Evolutionary conservation across 2,888 invertebrate species (phyloP).

Genomic region (Schizotus pectinicornis): DNA sequence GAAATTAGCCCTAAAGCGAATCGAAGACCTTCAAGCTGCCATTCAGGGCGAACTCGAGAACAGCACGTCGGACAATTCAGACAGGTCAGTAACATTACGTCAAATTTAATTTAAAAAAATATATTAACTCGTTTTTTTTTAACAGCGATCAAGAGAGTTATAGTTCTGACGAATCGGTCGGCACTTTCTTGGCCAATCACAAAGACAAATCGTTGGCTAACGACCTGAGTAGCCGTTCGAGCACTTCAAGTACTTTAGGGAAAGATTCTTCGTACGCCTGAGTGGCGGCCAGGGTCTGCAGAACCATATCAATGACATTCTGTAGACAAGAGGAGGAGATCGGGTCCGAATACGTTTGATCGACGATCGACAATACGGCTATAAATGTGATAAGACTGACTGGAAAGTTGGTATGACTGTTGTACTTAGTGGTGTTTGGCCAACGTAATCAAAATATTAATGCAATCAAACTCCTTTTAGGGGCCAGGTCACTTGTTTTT

Average conservation of each 20-base stretch:
- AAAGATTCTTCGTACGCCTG: conserved; percentile 57
- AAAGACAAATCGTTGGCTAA: conserved; percentile 51
- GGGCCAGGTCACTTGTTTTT: conserved; percentile 15
- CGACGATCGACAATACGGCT: background rate
- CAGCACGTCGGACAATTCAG: conserved; percentile 72
- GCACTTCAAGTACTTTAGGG: conserved; percentile 48
- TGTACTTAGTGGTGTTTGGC: conserved; percentile 8
- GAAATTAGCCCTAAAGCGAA: conserved; percentile 84
- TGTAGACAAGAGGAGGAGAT: conserved; percentile 45
- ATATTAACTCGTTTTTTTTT: conserved; percentile 30
- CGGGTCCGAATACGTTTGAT: conserved; percentile 24
- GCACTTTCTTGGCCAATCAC: conserved; percentile 69
- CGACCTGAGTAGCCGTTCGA: conserved; percentile 46
- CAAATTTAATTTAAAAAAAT: background rate
- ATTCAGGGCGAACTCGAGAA: conserved; percentile 83
- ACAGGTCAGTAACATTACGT: conserved; percentile 60
- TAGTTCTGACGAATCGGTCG: conserved; percentile 71
- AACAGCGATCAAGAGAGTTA: conserved; percentile 69
- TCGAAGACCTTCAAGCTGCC: conserved; percentile 90
- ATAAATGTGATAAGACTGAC: conserved; percentile 25
- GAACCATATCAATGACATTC: conserved; percentile 55
- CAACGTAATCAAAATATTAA: conserved; percentile 17
- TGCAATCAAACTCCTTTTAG: conserved; percentile 24
- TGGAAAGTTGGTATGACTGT: conserved; percentile 17
- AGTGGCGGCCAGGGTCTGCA: conserved; percentile 57